Conservation (phyloP, 1,140 invertebrate genomes). For the Diabrotica virgifera region DNA sequence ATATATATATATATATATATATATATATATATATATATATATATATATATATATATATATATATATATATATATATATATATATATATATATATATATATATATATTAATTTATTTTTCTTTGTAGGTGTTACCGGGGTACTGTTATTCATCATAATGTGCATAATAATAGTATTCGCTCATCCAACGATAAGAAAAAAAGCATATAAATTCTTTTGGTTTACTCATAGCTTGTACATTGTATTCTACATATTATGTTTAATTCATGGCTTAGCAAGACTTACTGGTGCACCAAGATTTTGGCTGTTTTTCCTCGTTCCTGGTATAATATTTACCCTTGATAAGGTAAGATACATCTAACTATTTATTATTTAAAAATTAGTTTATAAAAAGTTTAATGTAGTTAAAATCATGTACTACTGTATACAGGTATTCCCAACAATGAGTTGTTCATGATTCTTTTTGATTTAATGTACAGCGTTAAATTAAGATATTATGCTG, state of each 20-base stretch:
- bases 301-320: constrained; percentile 93
- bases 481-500: too few relatives aligned
- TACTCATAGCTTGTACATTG: constrained; percentile 91
- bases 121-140: constrained; percentile 89
- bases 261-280: constrained; percentile 93
- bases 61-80: too few relatives aligned
- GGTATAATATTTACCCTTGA: constrained; percentile 87
- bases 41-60: too few relatives aligned
- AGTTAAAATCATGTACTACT: too few relatives aligned
- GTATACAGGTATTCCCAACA: too few relatives aligned
- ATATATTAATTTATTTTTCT: constrained; percentile 38
- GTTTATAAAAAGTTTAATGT: too few relatives aligned
- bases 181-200: constrained; percentile 88
- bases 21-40: too few relatives aligned
- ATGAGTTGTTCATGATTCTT: too few relatives aligned
- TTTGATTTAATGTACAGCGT: too few relatives aligned
- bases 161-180: constrained; percentile 96
- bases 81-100: too few relatives aligned
- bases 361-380: too few relatives aligned
- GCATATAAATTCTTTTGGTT: constrained; percentile 97
- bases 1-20: too few relatives aligned
- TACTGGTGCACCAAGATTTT: constrained; percentile 90
- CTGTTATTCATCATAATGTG: constrained; percentile 89
- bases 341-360: constrained; percentile 61
- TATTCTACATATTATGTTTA: constrained; percentile 85